Percentiles rank a stretch among this genome's conserved stretches.
Conservation (phyloP, 1,140 invertebrate species). For the Ips nitidus region DNA sequence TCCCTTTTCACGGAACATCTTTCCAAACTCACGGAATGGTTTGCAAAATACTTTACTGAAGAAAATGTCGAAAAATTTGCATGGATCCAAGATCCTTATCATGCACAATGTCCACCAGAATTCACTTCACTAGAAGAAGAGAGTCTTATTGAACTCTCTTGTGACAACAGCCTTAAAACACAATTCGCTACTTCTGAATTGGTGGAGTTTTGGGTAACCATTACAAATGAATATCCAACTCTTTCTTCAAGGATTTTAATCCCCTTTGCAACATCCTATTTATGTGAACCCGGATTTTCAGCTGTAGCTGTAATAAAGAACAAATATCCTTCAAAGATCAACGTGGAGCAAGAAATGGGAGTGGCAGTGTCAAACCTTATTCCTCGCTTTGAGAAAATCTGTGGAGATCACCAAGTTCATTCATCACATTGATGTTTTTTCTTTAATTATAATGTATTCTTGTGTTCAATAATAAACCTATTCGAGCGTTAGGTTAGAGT, state of each 20-base stretch:
- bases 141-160: conserved; percentile 41
- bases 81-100: conserved; percentile 43
- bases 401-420: conserved; percentile 29
- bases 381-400: conserved; percentile 35
- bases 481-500: neutral
- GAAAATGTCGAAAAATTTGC: conserved; percentile 39
- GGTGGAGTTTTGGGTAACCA: conserved; percentile 25
- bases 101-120: conserved; percentile 35
- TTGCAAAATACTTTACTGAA: conserved; percentile 37
- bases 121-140: conserved; percentile 39
- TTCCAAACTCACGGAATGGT: conserved; percentile 31
- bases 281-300: conserved; percentile 46
- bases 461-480: conserved; percentile 6
- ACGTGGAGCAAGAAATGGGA: conserved; percentile 47
- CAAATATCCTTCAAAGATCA: conserved; percentile 43
- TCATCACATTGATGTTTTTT: conserved; percentile 16
- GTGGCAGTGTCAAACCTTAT: conserved; percentile 42
- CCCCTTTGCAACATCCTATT: conserved; percentile 43
- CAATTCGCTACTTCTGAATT: conserved; percentile 30
- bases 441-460: conserved; percentile 5
- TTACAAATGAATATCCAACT: conserved; percentile 15
- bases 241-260: conserved; percentile 36
- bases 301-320: conserved; percentile 43
- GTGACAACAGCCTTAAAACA: conserved; percentile 39
- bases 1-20: conserved; percentile 30